Base-by-base conservation (phyloP, 2,888 invertebrate species). In the Drosophila antonietae region DNA sequence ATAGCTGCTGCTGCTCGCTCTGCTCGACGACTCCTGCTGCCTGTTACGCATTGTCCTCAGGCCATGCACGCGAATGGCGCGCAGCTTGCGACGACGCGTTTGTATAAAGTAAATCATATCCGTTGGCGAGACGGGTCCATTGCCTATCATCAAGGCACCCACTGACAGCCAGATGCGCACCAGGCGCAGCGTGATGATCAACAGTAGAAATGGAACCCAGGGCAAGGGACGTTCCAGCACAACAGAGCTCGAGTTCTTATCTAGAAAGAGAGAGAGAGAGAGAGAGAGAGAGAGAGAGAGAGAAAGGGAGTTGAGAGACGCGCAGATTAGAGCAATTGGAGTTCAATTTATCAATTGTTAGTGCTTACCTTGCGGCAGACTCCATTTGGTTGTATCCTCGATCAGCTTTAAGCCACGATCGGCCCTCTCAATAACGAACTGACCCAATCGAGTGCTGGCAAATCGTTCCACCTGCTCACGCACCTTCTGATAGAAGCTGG, bases 341-440 rank as follows among this genome's bases (percentile, higher is more conserved):
- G 2, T 18, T 18, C 6, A 33, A 12, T 12, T 51, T 0, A 33
- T 41, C n/a, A 14, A 0, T 39, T 15, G 1, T 15, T 4, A 2
- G 0, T 3, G 23, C 72, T 74, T 59, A 92, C 92, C 90, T 57
- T 88, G 85, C 3, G 92, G 92, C 60, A 93, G 76, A 78, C 92
- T 91, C 93, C 93, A 93, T 75, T 91, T 92, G 15, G 92, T 91
- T 14, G 92, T 92, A 35, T 92, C 90, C 75, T 93, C 92, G 47
- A 93, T 61, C 47, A 89, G 68, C 28, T 88, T 83, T 12, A 93
- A 63, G 0, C 82, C 56, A 7, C 85, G 83, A 82, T 93, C 92
- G 44, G 72, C 68, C 20, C 90, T 90, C 44, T 81, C 84, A 15
- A 92, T 87, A 2, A 84, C 80, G 63, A 78, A 83, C 55, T 92